A percentile compares a stretch with the other conserved stretches of the same genome.
Conservation (phyloP, 2,113 vertebrate genomes). For the Passer domesticus region DNA sequence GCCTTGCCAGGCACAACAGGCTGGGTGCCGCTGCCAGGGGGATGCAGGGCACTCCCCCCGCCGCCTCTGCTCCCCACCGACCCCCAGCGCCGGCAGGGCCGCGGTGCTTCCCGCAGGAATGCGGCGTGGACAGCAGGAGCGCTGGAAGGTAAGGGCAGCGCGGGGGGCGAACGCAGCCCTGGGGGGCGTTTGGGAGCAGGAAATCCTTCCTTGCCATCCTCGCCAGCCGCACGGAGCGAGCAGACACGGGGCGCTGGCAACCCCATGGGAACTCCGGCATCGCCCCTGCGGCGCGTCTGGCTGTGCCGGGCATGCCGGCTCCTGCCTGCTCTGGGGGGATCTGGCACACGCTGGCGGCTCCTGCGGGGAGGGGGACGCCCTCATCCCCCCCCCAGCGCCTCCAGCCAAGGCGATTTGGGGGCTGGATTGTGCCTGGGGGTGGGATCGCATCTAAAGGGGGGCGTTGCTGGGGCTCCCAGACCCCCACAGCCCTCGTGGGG, state of each 20-base stretch:
- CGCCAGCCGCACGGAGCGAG: fast-evolving
- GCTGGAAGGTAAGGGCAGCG: not conserved
- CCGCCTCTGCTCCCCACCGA: not conserved
- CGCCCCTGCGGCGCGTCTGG: not conserved
- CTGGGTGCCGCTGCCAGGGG: not conserved
- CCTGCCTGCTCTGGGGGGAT: not conserved
- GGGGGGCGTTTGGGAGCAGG: not conserved
- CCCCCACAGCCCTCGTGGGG: not conserved
- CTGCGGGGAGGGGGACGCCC: not conserved
- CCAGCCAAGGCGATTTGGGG: not conserved
- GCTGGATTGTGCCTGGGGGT: not conserved
- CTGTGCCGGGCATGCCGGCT: not conserved
- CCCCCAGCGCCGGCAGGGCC: not conserved
- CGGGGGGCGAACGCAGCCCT: not conserved
- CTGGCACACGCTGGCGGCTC: not conserved
- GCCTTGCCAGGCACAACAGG: not conserved
- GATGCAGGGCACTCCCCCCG: not conserved
- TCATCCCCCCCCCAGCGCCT: not conserved
- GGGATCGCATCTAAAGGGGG: too few species aligned
- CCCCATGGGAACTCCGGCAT: not conserved
- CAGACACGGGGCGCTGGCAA: not conserved
- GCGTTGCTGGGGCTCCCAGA: not conserved
- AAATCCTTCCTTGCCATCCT: not conserved
- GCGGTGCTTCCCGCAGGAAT: not conserved
- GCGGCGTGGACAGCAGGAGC: not conserved